phyloP scores from a whole-genome alignment of 2,113 vertebrate genomes.

The Apodemus speciosus region DNA sequence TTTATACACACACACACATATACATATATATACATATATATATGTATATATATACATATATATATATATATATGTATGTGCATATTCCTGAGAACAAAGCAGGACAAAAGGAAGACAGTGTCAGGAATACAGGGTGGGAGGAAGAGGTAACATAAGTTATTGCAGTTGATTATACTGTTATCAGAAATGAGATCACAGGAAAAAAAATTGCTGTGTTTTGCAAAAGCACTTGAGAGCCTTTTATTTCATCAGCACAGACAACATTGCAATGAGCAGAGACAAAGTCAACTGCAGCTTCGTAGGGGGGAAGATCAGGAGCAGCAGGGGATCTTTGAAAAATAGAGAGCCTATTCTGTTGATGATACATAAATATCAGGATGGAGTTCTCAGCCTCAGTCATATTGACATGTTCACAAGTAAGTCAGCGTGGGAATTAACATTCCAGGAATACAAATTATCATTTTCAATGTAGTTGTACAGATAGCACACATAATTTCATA shows the following conservation, averaged over 20 bases:
- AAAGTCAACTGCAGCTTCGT: neutral
- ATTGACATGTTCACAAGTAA: neutral
- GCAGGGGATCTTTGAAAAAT: neutral
- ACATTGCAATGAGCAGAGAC: neutral
- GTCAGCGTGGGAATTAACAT: neutral
- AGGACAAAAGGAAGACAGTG: neutral
- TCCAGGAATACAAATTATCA: neutral
- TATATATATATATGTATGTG: neutral
- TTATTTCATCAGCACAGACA: neutral
- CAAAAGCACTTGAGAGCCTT: neutral
- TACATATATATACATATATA: neutral
- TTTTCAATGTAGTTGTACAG: too few relatives aligned
- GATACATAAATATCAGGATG: neutral
- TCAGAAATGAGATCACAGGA: neutral
- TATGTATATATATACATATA: neutral
- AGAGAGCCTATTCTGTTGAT: neutral
- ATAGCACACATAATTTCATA: neutral
- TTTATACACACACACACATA: neutral
- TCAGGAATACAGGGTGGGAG: too few relatives aligned
- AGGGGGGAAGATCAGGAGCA: neutral
- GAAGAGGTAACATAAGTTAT: neutral
- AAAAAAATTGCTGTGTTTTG: neutral
- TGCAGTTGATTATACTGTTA: neutral
- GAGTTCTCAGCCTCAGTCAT: neutral
- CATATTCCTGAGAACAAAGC: too few relatives aligned